A percentile compares a stretch with the other conserved stretches of the same genome.
Conservation (phyloP, 35 echinoderm and acorn worm species). For the Lytechinus variegatus region DNA sequence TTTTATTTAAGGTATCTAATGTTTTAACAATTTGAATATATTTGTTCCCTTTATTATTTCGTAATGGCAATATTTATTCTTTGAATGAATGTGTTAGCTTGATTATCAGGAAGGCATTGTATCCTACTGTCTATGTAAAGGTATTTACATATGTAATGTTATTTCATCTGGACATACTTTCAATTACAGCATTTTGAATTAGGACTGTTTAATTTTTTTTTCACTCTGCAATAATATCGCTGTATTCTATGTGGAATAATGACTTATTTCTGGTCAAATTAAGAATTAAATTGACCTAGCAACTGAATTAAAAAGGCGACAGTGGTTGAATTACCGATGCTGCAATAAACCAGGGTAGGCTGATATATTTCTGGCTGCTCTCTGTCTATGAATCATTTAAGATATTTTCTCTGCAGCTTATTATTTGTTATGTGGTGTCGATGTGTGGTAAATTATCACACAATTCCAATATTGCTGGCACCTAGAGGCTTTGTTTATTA, state of each 20-base stretch:
- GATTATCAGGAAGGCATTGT: too few relatives aligned
- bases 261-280: background rate
- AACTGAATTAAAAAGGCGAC: slow-evolving; percentile 10
- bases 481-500: background rate
- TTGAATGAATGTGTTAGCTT: background rate
- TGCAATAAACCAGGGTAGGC: background rate
- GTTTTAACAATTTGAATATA: too few relatives aligned
- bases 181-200: background rate
- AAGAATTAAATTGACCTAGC: background rate
- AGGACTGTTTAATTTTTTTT: background rate
- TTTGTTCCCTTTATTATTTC: background rate
- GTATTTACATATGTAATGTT: too few relatives aligned
- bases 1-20: background rate
- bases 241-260: background rate
- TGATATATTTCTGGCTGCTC: background rate
- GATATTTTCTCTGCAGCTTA: background rate
- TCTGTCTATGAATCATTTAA: background rate
- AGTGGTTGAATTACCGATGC: background rate
- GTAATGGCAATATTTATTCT: background rate
- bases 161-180: too few relatives aligned
- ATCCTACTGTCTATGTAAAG: too few relatives aligned
- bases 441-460: background rate
- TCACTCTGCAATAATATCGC: background rate
- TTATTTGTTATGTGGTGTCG: background rate
- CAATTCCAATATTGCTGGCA: background rate